phyloP scores from a whole-genome alignment of 2,888 invertebrate species.

The Neoascia interrupta region DNA sequence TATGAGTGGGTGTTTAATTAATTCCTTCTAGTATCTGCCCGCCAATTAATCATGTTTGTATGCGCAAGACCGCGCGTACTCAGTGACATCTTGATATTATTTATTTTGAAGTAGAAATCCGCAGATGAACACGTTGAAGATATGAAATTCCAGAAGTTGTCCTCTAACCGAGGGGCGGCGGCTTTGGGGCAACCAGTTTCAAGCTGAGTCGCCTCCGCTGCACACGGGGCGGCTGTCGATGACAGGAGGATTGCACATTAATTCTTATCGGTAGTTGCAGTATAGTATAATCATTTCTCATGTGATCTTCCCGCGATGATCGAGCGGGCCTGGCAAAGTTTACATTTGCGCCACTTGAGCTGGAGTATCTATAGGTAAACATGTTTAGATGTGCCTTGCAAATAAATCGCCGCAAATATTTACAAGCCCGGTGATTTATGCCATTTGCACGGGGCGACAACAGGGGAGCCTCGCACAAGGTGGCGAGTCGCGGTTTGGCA shows the following conservation, averaged over 20 bases:
- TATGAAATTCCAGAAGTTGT: slow-evolving; percentile 66
- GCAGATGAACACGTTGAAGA: slow-evolving; percentile 33
- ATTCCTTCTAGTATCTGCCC: slow-evolving; percentile 55
- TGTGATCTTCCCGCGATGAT: slow-evolving; percentile 47
- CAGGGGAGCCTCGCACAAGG: slow-evolving; percentile 39
- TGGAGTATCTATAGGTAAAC: slow-evolving; percentile 66
- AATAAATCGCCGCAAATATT: slow-evolving; percentile 70
- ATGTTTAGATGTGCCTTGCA: slow-evolving; percentile 68
- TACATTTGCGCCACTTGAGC: slow-evolving; percentile 67
- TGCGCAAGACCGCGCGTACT: slow-evolving; percentile 32
- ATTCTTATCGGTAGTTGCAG: slow-evolving; percentile 68
- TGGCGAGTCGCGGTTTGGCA: slow-evolving; percentile 23
- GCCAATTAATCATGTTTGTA: slow-evolving; percentile 67
- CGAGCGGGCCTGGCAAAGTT: slow-evolving; percentile 33
- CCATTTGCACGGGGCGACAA: slow-evolving; percentile 30
- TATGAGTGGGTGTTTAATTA: slow-evolving; percentile 66
- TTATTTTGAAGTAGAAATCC: slow-evolving; percentile 48
- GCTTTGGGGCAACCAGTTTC: slow-evolving; percentile 51
- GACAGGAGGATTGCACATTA: slow-evolving; percentile 69
- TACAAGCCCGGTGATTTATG: slow-evolving; percentile 70
- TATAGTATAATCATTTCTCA: slow-evolving; percentile 67
- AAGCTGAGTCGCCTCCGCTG: slow-evolving; percentile 4
- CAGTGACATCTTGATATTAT: slow-evolving; percentile 68
- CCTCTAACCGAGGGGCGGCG: too few relatives aligned
- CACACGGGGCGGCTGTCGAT: slow-evolving; percentile 47